Evolutionary conservation across 2,888 invertebrate species (phyloP).

Genomic region (Stenotaenia linearis): DNA sequence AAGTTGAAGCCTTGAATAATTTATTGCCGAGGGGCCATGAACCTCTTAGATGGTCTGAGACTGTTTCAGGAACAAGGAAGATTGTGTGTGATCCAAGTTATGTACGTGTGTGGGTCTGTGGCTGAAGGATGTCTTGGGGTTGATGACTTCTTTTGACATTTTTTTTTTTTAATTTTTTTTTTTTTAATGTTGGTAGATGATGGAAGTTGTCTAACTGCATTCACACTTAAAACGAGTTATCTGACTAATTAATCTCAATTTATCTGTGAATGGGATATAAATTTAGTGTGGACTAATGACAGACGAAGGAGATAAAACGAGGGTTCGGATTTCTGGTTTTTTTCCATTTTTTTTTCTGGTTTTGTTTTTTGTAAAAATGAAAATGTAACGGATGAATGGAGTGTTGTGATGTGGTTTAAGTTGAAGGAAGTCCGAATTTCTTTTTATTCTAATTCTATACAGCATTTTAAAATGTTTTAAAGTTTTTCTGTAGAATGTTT

Average conservation of each 20-base stretch:
- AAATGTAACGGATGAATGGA: too few relatives aligned
- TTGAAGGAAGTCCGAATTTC: too few relatives aligned
- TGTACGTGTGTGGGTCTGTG: background rate
- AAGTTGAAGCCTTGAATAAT: conserved; percentile 15
- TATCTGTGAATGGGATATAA: background rate
- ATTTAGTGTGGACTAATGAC: background rate
- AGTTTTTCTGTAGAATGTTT: too few relatives aligned
- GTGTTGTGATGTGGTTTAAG: too few relatives aligned
- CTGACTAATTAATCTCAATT: background rate
- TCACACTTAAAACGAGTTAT: conserved; percentile 8
- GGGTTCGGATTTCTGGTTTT: background rate
- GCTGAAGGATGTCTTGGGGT: background rate
- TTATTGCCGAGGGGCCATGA: background rate
- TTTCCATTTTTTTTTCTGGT: background rate
- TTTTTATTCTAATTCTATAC: too few relatives aligned
- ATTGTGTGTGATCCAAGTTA: conserved; percentile 12
- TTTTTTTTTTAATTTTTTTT: background rate
- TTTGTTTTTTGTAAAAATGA: too few relatives aligned
- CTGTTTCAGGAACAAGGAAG: conserved; percentile 12
- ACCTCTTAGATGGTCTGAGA: conserved; percentile 15
- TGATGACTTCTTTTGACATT: conserved; percentile 3
- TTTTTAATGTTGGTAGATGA: background rate
- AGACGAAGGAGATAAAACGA: background rate
- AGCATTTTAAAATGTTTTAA: too few relatives aligned
- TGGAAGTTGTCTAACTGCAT: background rate